Evolutionary conservation across 2,888 invertebrate species (phyloP).

Genomic region (Hipparchia semele): DNA sequence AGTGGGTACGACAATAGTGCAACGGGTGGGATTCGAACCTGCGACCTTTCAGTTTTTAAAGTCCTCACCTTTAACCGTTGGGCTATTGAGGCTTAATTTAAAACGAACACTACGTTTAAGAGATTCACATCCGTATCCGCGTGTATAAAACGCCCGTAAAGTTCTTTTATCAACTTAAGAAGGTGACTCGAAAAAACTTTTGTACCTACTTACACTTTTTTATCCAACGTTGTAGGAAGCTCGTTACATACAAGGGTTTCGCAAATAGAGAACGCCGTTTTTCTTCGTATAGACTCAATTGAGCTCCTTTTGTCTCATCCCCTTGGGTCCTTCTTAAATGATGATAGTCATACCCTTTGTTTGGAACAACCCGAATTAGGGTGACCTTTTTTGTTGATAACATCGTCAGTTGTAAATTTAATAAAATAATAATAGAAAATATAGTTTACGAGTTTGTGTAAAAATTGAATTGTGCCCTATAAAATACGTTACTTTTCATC

Average conservation of each 20-base stretch:
- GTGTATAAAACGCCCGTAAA: neutral
- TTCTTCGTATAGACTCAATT: conserved; percentile 65
- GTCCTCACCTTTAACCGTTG: no score
- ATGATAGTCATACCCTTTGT: conserved; percentile 41
- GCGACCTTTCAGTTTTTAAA: no score
- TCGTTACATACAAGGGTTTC: conserved; percentile 62
- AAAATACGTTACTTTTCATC: neutral
- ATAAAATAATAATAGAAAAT: neutral
- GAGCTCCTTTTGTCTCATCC: conserved; percentile 59
- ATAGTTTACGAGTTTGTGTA: neutral
- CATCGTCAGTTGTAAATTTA: conserved; percentile 13
- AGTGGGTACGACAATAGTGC: no score
- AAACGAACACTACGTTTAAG: no score
- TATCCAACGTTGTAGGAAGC: conserved; percentile 50
- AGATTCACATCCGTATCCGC: no score
- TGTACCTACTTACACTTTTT: conserved; percentile 33
- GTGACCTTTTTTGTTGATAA: conserved; percentile 33
- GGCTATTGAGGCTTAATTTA: no score
- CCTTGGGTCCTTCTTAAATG: conserved; percentile 42
- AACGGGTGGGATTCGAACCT: no score
- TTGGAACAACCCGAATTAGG: conserved; percentile 38
- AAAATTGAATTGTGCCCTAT: neutral
- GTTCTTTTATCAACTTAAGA: neutral
- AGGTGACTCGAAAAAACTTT: conserved; percentile 7
- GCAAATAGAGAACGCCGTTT: conserved; percentile 60